phyloP scores from a whole-genome alignment of 2,113 vertebrate genomes.

The Orycteropus afer region DNA sequence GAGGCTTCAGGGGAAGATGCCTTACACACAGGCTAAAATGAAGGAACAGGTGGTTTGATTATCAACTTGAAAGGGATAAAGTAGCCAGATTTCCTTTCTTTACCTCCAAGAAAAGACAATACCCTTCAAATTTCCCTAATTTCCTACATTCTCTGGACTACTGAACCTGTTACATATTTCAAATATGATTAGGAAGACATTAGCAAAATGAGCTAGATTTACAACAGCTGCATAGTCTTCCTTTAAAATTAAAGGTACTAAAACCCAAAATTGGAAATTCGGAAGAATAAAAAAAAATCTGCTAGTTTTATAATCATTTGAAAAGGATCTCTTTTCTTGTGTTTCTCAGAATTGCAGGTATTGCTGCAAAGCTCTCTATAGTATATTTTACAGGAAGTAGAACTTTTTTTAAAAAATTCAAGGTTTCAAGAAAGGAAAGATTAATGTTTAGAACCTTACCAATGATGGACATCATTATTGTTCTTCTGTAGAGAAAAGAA shows the following conservation, averaged over 20 bases:
- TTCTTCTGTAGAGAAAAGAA: neutral
- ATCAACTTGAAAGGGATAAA: neutral
- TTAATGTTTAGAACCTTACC: neutral
- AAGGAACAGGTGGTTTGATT: neutral
- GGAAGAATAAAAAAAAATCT: constrained; percentile 14
- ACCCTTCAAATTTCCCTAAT: neutral
- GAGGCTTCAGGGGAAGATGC: neutral
- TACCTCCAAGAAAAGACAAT: neutral
- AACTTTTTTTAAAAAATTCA: constrained; percentile 19
- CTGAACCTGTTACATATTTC: neutral
- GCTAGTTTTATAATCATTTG: constrained; percentile 4
- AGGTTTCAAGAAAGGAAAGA: neutral
- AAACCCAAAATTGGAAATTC: neutral
- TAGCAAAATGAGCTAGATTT: neutral
- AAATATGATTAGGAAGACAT: neutral
- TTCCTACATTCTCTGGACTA: neutral
- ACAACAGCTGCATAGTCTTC: neutral
- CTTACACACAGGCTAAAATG: neutral
- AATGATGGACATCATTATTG: neutral
- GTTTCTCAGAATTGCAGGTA: neutral
- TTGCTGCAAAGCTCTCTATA: neutral
- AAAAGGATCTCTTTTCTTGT: neutral
- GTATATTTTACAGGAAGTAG: neutral
- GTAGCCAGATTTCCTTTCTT: neutral
- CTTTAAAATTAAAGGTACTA: neutral